Base-by-base conservation (phyloP, 2,113 vertebrate genomes). In the Craseonycteris thonglongyai region DNA sequence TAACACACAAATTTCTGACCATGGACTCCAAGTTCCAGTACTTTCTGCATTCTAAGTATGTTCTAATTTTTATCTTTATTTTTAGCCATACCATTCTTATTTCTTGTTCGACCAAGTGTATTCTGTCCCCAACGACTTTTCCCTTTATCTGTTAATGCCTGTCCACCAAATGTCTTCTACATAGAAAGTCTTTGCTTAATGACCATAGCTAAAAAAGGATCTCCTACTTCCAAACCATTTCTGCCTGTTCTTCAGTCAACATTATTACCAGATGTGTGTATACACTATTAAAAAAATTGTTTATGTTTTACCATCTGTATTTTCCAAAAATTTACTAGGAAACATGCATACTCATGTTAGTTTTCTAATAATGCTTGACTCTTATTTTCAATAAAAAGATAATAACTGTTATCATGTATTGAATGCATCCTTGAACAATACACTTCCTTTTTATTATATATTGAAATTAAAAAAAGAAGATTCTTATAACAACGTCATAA, bases 181-280 rank as follows among this genome's bases (percentile, higher is more conserved):
- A 69, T 8, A 72, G 61, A 59, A n/a, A 80, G 10, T 7, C 26
- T 1, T 45, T 80, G 19, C 59, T 26, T 68, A 10, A 79, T 61
- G 24, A 71, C 26, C 14, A 15, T 7, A 45, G 21, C 18, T 76
- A 83, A 83, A 90, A 16, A 11, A 42, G 33, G 14, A 54, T n/a
- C 15, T 30, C 15, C 18, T 65, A 0, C 1, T 49, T 10, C 3
- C 1, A 21, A 1, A 33, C 2, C 7, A 19, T 30, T 51, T 63
- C 22, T 76, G 10, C 4, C 58, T 95, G 88, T 49, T 58, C 58
- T 91, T 87, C 30, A 88, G 30, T 6, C 59, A 84, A 42, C 5
- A 14, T 38, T 8, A 33, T 58, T 59, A 49, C 26, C 66, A 86
- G 38, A 49, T 45, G 8, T 33, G 59, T 42, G n/a, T 90, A 45